Evolutionary conservation across 2,113 vertebrate species (phyloP).

Genomic region (Channa maculata): DNA sequence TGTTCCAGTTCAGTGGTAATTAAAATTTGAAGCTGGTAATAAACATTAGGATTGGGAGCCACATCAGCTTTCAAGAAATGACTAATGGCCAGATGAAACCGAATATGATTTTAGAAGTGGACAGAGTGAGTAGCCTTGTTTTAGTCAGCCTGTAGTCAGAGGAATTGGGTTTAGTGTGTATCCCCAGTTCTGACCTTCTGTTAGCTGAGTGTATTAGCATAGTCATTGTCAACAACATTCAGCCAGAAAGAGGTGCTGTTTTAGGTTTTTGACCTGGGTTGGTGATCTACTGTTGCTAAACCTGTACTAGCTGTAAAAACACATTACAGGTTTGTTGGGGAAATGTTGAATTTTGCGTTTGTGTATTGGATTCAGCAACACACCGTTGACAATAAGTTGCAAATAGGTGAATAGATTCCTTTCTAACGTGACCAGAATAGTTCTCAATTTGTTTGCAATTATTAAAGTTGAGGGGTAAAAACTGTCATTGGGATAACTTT

Average conservation of each 20-base stretch:
- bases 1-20: slow-evolving; percentile 65
- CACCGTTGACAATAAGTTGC: background rate
- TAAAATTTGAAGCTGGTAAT: slow-evolving; percentile 47
- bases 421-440: background rate
- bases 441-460: background rate
- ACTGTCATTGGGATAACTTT: background rate
- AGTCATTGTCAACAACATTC: slow-evolving; percentile 20
- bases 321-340: too few relatives aligned
- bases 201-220: slow-evolving; percentile 10
- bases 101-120: slow-evolving; percentile 19
- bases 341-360: too few relatives aligned
- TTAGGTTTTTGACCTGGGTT: slow-evolving; percentile 13
- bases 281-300: background rate
- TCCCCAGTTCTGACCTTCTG: background rate
- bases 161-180: slow-evolving; percentile 26
- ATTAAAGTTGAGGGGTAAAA: background rate
- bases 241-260: slow-evolving; percentile 25
- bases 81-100: slow-evolving; percentile 29
- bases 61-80: slow-evolving; percentile 9
- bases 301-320: background rate
- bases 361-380: background rate
- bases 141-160: slow-evolving; percentile 9
- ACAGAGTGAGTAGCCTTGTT: slow-evolving; percentile 19
- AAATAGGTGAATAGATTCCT: background rate
- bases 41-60: slow-evolving; percentile 34